phyloP scores from a whole-genome alignment of 2,113 vertebrate species.

The Gallinago undulata region DNA sequence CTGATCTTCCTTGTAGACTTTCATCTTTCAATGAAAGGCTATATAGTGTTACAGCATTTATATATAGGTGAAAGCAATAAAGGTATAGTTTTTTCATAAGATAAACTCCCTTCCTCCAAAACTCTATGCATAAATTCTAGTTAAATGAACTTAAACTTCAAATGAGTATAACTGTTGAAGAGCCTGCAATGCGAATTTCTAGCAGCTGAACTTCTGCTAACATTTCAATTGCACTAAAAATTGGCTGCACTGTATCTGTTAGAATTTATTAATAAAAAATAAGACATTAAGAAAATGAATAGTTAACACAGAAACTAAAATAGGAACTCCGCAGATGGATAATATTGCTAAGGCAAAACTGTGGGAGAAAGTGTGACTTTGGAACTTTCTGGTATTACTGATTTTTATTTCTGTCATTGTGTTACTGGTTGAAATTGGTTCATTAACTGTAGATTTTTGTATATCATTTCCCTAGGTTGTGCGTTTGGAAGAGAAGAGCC shows the following conservation, averaged over 20 bases:
- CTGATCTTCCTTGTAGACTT: background rate
- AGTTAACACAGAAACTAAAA: background rate
- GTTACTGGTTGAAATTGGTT: background rate
- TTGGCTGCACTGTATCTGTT: background rate
- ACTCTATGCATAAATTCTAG: background rate
- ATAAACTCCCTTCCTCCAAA: background rate
- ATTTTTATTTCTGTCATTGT: background rate
- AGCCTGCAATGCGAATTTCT: background rate
- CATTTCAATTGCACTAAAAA: background rate
- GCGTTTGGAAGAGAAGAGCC: background rate
- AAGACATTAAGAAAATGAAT: background rate
- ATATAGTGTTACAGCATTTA: fast-evolving
- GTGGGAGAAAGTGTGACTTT: background rate
- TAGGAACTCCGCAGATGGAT: background rate
- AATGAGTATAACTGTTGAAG: background rate
- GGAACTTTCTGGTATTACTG: background rate
- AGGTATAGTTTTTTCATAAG: background rate
- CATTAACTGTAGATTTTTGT: background rate
- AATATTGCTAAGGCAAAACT: background rate
- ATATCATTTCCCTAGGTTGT: background rate
- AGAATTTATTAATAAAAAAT: background rate
- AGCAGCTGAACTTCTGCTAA: background rate
- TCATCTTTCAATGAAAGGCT: background rate
- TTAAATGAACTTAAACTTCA: background rate
- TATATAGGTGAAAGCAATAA: background rate